Conservation (phyloP, 2,888 invertebrate genomes). For the Charanyca ferruginea region DNA sequence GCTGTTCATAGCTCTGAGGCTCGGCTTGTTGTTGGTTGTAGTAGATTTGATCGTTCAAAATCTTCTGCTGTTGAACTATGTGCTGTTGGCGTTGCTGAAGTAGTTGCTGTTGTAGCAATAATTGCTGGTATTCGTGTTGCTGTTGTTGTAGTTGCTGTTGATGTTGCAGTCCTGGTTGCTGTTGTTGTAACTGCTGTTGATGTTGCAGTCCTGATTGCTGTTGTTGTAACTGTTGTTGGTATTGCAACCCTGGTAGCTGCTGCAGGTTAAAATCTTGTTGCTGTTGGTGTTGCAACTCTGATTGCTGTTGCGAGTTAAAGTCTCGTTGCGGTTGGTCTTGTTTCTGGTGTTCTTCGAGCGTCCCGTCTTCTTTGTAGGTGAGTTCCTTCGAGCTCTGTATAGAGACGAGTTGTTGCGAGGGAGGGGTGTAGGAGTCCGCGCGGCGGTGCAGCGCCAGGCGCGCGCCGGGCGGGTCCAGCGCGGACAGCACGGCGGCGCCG, state of each 20-base stretch:
- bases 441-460: conserved; percentile 81
- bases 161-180: conserved; percentile 44
- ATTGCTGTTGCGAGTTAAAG: conserved; percentile 31
- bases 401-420: conserved; percentile 72
- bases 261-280: conserved; percentile 16
- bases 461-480: conserved; percentile 70
- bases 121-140: conserved; percentile 61
- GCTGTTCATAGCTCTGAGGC: conserved; percentile 48
- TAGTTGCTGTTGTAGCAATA: conserved; percentile 59
- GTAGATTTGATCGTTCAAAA: conserved; percentile 54
- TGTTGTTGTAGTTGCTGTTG: conserved; percentile 49
- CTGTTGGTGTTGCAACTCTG: conserved; percentile 39
- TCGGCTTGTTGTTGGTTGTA: conserved; percentile 45
- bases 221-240: conserved; percentile 35
- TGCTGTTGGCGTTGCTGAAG: conserved; percentile 66
- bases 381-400: conserved; percentile 69
- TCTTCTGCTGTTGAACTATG: conserved; percentile 59
- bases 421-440: conserved; percentile 76
- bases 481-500: conserved; percentile 74
- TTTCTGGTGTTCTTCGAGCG: conserved; percentile 31
- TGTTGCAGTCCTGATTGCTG: conserved; percentile 35
- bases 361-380: conserved; percentile 59
- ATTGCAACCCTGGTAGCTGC: conserved; percentile 32
- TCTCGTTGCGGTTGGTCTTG: background rate
- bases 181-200: conserved; percentile 37